Percentiles rank a stretch among this genome's conserved stretches.
Evolutionary conservation across 2,797 vertebrate genomes (phyloP).

Genomic region (Etheostoma perlongum): DNA sequence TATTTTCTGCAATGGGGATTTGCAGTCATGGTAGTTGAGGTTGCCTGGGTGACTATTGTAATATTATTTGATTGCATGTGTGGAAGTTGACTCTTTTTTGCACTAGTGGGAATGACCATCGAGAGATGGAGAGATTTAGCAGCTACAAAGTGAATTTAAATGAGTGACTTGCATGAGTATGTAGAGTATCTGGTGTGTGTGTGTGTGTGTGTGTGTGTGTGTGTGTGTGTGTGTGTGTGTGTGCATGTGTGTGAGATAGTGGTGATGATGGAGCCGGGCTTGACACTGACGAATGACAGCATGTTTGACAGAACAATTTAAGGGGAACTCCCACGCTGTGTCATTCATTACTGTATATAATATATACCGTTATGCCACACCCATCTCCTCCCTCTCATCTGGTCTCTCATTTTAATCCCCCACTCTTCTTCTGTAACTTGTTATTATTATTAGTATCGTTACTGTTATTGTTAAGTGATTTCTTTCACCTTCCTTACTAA

Average conservation of each 20-base stretch:
- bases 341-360: slow-evolving; percentile 32
- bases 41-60: slow-evolving; percentile 25
- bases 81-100: slow-evolving; percentile 12
- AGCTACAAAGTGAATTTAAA: slow-evolving; percentile 24
- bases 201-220: slow-evolving; percentile 9
- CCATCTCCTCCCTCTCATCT: not conserved
- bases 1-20: slow-evolving; percentile 33
- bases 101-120: not conserved
- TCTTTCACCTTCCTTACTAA: too few species aligned
- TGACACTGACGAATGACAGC: slow-evolving; percentile 22
- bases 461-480: too few species aligned
- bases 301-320: slow-evolving; percentile 47
- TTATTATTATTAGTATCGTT: too few species aligned
- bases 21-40: slow-evolving; percentile 23
- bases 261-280: not conserved
- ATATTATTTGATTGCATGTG: slow-evolving; percentile 18
- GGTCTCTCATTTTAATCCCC: not conserved
- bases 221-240: slow-evolving; percentile 10
- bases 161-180: slow-evolving; percentile 34
- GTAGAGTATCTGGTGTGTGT: slow-evolving; percentile 6
- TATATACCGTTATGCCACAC: not conserved
- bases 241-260: slow-evolving; percentile 1
- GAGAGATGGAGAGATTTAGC: slow-evolving; percentile 32
- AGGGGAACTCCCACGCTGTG: slow-evolving; percentile 34
- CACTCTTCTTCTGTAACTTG: not conserved